Evolutionary conservation across 2,888 invertebrate genomes (phyloP), one percentile per base, ranked within the genome.

Genomic region (Hyppa rectilinea): DNA sequence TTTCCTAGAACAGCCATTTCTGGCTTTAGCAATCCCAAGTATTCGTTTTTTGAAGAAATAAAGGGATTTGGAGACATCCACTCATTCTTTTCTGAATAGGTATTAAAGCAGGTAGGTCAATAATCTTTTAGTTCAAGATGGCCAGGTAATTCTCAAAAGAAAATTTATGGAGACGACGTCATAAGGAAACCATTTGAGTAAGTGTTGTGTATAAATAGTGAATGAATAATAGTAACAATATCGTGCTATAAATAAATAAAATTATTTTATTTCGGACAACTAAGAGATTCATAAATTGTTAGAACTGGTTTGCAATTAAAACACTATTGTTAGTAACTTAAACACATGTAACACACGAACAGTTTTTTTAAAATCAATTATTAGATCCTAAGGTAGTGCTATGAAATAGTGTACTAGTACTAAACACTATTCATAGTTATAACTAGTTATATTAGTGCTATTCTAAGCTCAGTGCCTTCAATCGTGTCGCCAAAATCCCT

Each of bases 1-100:
- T 71, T 58, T 47, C 17, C 52, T 59, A 71, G 26, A 53, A 77
- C 20, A 47, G 23, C 17, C 26, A 47, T 61, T 61, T 53, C 60
- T 40, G 23, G 55, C n/a, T 43, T 58, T 58, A 43, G 29, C n/a
- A 49, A 58, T 63, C 40, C 34, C 40, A 59, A 61, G 10, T 61
- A 43, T 50, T 40, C 4, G 14, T 47, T 63, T 59, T 58, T 55
- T 36, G 17, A 9, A 59, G 23, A 40, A 55, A 31, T 60, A 40
- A 62, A 53, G 52, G 49, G 77, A 53, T 75, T 55, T 34, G 31
- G 10, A 40, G n/a, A 40, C 10, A 31, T 58, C 14, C 34, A 53
- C 17, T 29, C 2, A 34, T 61, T 50, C 3, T n/a, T 38, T 20
- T 49, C 34, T 20, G 14, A 56, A 61, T 34, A n/a, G 12, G 9